Evolutionary conservation across 2,113 vertebrate species (phyloP).

Genomic region (Rhinolophus ferrumequinum): DNA sequence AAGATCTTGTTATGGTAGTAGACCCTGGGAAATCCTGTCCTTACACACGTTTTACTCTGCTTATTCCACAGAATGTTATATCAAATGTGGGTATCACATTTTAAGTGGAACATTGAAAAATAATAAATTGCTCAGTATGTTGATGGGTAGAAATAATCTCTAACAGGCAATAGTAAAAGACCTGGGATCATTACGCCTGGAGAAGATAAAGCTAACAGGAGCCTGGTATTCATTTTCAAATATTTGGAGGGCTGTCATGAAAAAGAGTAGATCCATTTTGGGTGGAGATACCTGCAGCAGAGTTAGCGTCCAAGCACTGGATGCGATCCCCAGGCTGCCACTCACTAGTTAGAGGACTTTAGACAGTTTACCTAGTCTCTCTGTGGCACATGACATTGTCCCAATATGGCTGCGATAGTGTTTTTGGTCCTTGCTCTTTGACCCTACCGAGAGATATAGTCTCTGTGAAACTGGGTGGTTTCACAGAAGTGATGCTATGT

Average conservation of each 20-base stretch:
- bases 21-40: background rate
- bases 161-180: background rate
- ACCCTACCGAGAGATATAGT: background rate
- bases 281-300: too few species aligned
- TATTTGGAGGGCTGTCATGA: background rate
- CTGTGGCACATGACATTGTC: background rate
- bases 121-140: background rate
- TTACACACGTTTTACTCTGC: background rate
- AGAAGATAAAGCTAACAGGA: background rate
- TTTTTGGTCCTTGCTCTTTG: background rate
- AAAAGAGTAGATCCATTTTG: background rate
- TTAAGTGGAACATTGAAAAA: background rate
- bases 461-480: background rate
- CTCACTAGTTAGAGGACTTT: background rate
- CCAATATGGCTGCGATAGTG: background rate
- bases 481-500: background rate
- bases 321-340: background rate
- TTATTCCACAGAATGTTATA: background rate
- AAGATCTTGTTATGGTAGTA: background rate
- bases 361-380: background rate
- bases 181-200: background rate
- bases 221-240: background rate
- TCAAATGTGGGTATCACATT: background rate
- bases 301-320: background rate
- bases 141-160: slow-evolving; percentile 8